Evolutionary conservation across 2,797 vertebrate genomes (phyloP).

Genomic region (Danio kyathit): DNA sequence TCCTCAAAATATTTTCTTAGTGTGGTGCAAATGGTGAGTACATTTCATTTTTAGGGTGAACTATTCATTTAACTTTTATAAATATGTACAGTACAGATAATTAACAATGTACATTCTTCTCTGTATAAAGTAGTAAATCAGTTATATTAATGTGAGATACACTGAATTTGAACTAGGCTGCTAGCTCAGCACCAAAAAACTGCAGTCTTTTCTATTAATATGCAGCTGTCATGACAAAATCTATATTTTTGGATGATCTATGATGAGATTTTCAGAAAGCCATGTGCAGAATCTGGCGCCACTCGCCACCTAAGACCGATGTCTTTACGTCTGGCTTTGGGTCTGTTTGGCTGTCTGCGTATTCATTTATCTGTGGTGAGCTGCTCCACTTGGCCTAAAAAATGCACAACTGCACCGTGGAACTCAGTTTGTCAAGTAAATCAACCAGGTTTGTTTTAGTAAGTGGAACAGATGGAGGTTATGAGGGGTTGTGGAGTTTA

Average conservation of each 20-base stretch:
- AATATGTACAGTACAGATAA: too few relatives aligned
- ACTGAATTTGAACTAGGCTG: constrained; percentile 1
- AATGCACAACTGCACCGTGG: constrained; percentile 25
- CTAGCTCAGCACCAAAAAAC: constrained; percentile 54
- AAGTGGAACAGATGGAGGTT: constrained; percentile 37
- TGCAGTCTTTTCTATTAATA: constrained; percentile 65
- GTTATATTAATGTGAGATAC: neutral
- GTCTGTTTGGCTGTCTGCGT: constrained; percentile 63
- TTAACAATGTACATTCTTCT: too few relatives aligned
- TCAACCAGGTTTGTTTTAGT: constrained; percentile 50
- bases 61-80: too few relatives aligned
- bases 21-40: too few relatives aligned
- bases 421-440: constrained; percentile 52
- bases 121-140: neutral
- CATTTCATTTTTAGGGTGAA: too few relatives aligned
- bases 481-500: constrained; percentile 57
- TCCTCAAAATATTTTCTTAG: too few relatives aligned
- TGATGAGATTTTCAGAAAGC: constrained; percentile 60
- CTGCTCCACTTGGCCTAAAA: constrained; percentile 44
- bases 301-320: constrained; percentile 51
- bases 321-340: constrained; percentile 64
- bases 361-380: constrained; percentile 50
- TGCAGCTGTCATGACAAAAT: constrained; percentile 57
- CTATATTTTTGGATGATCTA: constrained; percentile 68
- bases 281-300: constrained; percentile 58